Evolutionary conservation across 2,888 invertebrate species (phyloP).

Genomic region (Lamellibrachia satsuma): DNA sequence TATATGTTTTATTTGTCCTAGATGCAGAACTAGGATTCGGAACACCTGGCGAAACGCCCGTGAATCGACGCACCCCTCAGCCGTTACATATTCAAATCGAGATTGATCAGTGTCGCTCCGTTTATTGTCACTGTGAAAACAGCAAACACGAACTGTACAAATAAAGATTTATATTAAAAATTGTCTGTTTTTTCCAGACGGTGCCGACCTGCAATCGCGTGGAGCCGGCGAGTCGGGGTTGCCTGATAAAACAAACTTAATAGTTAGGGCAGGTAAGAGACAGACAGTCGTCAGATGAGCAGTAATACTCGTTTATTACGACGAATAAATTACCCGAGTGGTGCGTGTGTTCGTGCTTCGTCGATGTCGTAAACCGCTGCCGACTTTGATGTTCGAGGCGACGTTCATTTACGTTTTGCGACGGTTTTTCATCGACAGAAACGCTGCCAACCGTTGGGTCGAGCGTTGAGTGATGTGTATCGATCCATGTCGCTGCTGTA

Average conservation of each 20-base stretch:
- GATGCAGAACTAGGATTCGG: neutral
- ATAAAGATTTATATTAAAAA: neutral
- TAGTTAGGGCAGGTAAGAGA: slow-evolving; percentile 10
- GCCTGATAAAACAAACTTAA: slow-evolving; percentile 3
- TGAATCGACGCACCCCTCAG: neutral
- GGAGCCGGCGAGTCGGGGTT: neutral
- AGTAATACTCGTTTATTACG: slow-evolving; percentile 17
- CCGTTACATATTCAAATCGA: neutral
- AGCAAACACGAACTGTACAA: neutral
- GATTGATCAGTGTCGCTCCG: neutral
- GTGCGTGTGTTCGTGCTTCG: neutral
- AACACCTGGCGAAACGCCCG: neutral
- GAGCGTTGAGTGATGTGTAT: neutral
- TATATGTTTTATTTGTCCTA: neutral
- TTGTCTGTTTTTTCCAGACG: neutral
- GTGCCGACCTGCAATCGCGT: neutral
- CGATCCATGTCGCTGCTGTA: neutral
- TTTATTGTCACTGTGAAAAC: neutral
- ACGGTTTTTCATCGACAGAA: slow-evolving; percentile 10
- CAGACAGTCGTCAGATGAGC: neutral
- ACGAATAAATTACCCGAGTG: neutral
- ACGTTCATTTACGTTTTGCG: slow-evolving; percentile 10
- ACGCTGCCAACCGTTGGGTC: neutral
- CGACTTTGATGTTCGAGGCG: neutral
- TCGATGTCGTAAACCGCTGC: neutral